Evolutionary conservation across 2,113 vertebrate genomes (phyloP).

Genomic region (Leptodactylus fuscus): DNA sequence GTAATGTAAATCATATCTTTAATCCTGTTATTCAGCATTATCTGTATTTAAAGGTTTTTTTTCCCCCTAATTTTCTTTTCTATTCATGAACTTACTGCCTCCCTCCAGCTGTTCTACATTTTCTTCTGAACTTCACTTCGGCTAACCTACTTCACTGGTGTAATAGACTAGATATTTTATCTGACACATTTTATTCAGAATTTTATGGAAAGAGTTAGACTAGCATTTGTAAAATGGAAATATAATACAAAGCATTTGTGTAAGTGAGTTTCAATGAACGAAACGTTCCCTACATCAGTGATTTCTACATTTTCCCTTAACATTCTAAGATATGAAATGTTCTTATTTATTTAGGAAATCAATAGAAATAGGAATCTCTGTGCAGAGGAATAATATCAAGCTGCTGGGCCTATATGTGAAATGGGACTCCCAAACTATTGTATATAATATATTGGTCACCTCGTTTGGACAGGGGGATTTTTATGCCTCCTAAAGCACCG

Average conservation of each 20-base stretch:
- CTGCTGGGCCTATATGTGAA: not conserved
- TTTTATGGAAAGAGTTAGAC: not conserved
- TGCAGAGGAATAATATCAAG: no score
- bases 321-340: not conserved
- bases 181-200: conserved; percentile 1
- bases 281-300: not conserved
- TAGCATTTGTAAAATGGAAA: not conserved
- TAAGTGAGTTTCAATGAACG: not conserved
- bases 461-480: no score
- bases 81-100: not conserved
- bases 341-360: not conserved
- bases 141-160: not conserved
- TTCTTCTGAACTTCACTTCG: not conserved
- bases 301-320: not conserved
- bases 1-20: not conserved
- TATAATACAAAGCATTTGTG: not conserved
- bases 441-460: no score
- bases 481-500: no score
- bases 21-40: not conserved
- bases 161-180: not conserved
- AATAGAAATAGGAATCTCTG: no score
- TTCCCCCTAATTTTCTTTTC: no score
- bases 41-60: not conserved
- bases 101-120: not conserved
- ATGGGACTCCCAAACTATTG: not conserved